Base-by-base conservation (phyloP, 2,888 invertebrate species). In the Rhaphigaster nebulosa region DNA sequence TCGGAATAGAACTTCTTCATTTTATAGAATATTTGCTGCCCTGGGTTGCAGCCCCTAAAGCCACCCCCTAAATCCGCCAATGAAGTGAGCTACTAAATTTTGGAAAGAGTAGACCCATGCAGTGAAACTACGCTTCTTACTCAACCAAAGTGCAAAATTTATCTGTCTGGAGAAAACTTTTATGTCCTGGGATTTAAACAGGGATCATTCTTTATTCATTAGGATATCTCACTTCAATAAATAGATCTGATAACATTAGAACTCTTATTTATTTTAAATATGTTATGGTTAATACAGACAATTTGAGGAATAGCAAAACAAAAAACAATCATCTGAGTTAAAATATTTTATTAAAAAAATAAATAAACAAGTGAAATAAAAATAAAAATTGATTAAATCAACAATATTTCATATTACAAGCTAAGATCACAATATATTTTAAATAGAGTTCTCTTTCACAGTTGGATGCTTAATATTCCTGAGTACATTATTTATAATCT, bases 391-490 rank as follows among this genome's bases (percentile, higher is more conserved):
- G 15, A 29, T 38, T 56, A 88, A 87, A 54, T 26, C 13, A 54
- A 56, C 54, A 88, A 88, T 88, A 54, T 13, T 88, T 88, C 26
- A 54, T 54, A 54, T 60, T 88, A 88, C 12, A 88, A 88, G 23
- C 84, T 84, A 84, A 45, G 45, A 84, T 84, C 84, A 84, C 84
- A 84, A 23, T 45, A 18, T 2, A 45, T 84, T 41, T 45, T 84
- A 45, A 84, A 45, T 26, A 29, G 41, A 76, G 38, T 20, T 38
- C 34, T 38, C 38, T 76, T 38, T 38, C 4, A 38, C 38, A 76
- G 18, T 76, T 38, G 23, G 4, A n/a, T 38, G 23, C 1, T 60
- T 65, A 8, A 76, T 34, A 76, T 38, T 23, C 38, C 18, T 23
- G 38, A 41, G 18, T 65, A 41, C 10, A 54, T 60, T 84, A 84